Percentiles rank a stretch among this genome's conserved stretches.
These are phyloP conservation scores for Phymatocera aterrima DNA, from an alignment of 2,888 invertebrate genomes.

Conservation along the genomic window DNA sequence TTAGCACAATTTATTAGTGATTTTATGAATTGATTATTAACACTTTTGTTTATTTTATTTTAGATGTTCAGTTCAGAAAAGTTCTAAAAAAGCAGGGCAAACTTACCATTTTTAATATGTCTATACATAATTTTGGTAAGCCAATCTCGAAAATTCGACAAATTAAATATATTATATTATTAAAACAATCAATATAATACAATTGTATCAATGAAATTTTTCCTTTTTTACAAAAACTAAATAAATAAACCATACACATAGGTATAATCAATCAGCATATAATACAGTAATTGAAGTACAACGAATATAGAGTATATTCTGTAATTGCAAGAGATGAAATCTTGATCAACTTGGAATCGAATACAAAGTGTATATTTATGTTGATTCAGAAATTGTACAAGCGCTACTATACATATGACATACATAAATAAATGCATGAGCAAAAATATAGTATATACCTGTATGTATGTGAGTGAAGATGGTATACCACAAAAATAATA, in stretches of 20 bases:
- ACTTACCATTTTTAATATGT: constrained; percentile 35
- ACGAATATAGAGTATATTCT: constrained; percentile 1
- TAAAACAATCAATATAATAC: neutral
- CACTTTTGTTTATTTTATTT: too few relatives aligned
- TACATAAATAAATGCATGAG: constrained; percentile 36
- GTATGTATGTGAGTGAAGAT: constrained; percentile 25
- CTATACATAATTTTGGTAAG: constrained; percentile 30
- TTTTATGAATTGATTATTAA: neutral
- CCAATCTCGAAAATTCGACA: constrained; percentile 27
- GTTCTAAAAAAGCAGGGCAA: constrained; percentile 17
- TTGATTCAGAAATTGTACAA: neutral
- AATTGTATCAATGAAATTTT: constrained; percentile 13
- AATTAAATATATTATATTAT: constrained; percentile 5
- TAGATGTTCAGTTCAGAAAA: too few relatives aligned
- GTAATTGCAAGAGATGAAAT: constrained; percentile 26
- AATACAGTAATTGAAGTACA: constrained; percentile 2
- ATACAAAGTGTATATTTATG: neutral
- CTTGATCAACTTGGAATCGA: neutral
- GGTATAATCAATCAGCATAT: neutral
- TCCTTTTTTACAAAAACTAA: constrained; percentile 25
- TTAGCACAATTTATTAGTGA: constrained; percentile 15
- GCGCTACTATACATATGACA: constrained; percentile 5
- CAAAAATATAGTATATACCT: constrained; percentile 16
- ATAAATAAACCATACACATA: constrained; percentile 7
- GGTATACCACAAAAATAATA: constrained; percentile 29